phyloP scores from a whole-genome alignment of 1,140 invertebrate species.

The Oppia nitens region DNA sequence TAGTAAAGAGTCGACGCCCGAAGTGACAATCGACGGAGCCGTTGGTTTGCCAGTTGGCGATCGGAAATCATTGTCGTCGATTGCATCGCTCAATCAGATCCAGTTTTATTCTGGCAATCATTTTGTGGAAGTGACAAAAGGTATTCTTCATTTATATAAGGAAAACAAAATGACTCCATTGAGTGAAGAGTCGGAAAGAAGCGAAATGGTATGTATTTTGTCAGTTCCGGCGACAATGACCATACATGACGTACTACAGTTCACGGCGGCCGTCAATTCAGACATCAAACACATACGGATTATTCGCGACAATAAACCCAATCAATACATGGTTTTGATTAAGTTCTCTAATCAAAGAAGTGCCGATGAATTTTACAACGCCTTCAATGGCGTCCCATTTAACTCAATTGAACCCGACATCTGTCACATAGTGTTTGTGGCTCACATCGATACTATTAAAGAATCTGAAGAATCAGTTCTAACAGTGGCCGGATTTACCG shows the following conservation, averaged over 20 bases:
- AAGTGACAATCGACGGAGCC: background rate
- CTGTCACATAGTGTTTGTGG: constrained; percentile 89
- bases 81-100: constrained; percentile 22
- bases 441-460: constrained; percentile 60
- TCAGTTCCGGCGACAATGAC: constrained; percentile 81
- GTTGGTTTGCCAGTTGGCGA: background rate
- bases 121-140: constrained; percentile 86
- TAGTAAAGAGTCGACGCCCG: background rate
- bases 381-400: constrained; percentile 78
- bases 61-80: background rate
- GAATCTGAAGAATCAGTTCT: constrained; percentile 39
- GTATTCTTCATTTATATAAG: constrained; percentile 88
- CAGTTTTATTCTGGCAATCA: constrained; percentile 88
- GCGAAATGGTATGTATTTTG: constrained; percentile 71
- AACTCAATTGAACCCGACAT: constrained; percentile 80
- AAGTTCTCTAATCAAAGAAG: constrained; percentile 38
- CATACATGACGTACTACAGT: constrained; percentile 82
- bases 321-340: constrained; percentile 78
- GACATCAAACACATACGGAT: constrained; percentile 82
- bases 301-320: constrained; percentile 59
- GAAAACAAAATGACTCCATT: constrained; percentile 50
- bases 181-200: constrained; percentile 37
- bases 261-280: constrained; percentile 73
- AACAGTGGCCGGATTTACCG: constrained; percentile 53
- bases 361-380: constrained; percentile 77